These are phyloP conservation scores for Platorchestia sp. DNA, from an alignment of 1,140 invertebrate species.

Conservation along the genomic window DNA sequence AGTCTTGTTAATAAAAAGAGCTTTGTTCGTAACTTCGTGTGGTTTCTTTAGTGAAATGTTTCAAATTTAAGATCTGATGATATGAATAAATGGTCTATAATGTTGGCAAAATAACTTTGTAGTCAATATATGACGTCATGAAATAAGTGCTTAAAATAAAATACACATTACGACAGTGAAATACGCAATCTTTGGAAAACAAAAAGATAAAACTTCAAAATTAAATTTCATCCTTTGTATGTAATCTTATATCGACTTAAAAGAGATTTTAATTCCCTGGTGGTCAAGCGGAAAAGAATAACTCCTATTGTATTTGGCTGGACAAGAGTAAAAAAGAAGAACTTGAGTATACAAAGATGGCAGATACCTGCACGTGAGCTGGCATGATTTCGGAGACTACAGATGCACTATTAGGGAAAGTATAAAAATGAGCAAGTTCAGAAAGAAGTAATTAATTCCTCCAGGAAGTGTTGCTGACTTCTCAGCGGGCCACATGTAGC, in stretches of 20 bases:
- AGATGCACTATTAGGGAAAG: neutral
- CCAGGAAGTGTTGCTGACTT: neutral
- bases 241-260: neutral
- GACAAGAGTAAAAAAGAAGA: neutral
- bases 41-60: neutral
- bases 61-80: neutral
- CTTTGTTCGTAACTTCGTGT: neutral
- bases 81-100: neutral
- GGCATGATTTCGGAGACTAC: neutral
- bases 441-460: neutral
- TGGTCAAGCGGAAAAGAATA: neutral
- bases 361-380: neutral
- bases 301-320: neutral
- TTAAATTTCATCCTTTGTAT: neutral
- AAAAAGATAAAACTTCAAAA: neutral
- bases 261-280: neutral
- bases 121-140: neutral
- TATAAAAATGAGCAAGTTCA: neutral
- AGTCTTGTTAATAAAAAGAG: neutral
- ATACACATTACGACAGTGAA: neutral
- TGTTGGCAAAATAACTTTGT: neutral
- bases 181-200: neutral
- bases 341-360: neutral
- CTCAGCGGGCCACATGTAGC: neutral
- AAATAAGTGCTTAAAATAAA: neutral